Conservation (phyloP, 2,113 vertebrate genomes). For the Orientallactaga bullata region DNA sequence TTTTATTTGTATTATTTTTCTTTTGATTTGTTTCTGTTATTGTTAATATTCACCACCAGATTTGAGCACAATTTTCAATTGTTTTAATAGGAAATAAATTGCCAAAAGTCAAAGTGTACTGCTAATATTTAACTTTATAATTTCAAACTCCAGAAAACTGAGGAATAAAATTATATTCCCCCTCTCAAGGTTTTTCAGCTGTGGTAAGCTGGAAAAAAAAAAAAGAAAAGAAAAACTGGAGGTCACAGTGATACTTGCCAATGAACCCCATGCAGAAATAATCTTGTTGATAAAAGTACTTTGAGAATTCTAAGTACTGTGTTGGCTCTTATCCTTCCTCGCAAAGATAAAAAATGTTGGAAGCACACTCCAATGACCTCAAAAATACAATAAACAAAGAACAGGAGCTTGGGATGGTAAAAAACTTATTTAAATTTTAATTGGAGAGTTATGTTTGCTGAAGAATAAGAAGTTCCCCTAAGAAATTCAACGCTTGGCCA, state of each 20-base stretch:
- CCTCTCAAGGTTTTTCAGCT: background rate
- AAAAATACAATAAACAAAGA: slow-evolving; percentile 42
- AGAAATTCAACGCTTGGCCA: background rate
- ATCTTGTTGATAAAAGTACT: slow-evolving; percentile 15
- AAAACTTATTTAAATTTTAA: slow-evolving; percentile 28
- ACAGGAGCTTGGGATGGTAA: background rate
- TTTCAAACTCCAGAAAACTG: background rate
- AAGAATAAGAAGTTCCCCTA: background rate
- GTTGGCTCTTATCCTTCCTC: slow-evolving; percentile 13
- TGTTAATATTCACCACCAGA: background rate
- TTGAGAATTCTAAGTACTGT: slow-evolving; percentile 49
- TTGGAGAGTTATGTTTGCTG: slow-evolving; percentile 19
- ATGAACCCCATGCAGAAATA: slow-evolving; percentile 27
- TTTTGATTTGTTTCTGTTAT: slow-evolving; percentile 31
- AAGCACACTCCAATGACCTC: slow-evolving; percentile 7
- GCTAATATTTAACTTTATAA: slow-evolving; percentile 10
- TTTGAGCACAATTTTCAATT: background rate
- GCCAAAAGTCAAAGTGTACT: slow-evolving; percentile 18
- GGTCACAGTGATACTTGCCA: slow-evolving; percentile 36
- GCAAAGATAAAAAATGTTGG: slow-evolving; percentile 42
- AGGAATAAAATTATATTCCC: slow-evolving; percentile 34
- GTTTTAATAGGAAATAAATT: slow-evolving; percentile 38
- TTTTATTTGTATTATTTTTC: background rate
- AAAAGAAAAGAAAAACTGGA: background rate
- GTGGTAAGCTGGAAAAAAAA: background rate